Evolutionary conservation across 2,113 vertebrate species (phyloP), one percentile per base, ranked within the genome.

Genomic region (Hypomesus transpacificus): DNA sequence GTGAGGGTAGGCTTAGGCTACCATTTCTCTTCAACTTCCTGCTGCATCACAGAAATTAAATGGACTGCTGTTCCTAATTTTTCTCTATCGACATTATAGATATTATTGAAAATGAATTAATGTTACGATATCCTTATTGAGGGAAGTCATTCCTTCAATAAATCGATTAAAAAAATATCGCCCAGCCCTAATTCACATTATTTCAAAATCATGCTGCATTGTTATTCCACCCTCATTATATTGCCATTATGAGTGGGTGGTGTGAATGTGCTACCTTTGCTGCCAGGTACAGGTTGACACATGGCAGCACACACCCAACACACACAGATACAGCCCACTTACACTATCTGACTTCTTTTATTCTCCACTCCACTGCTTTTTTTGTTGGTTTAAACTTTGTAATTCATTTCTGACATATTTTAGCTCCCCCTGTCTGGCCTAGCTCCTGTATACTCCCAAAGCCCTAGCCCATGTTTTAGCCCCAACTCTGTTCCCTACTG

Each of bases 251-350:
- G 57, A 73, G 68, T 74, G 6, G 75, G 68, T 76, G 51, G 72
- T 68, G 80, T 85, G 79, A 83, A 79, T 69, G 75, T 60, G 82
- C 71, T 71, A 74, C 61, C 52, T 66, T 18, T 69, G 52, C 68
- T 58, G 39, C 82, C 84, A 81, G 80, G 87, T 86, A 84, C 77
- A 4, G 63, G 64, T 74, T 80, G 76, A 78, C 67, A 84, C 82
- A 75, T 20, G 20, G 26, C 66, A 34, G 70, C 73, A 81, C 31
- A 66, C 63, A 34, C 63, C 28, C 63, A 24, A 69, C 56, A 69
- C 53, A 59, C 28, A 8, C 16, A 69, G 13, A 21, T 50, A 22
- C 69, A 56, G 75, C 68, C 4, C 1, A 52, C 75, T 71, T 71
- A 46, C 61, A 74, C 68, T 63, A 56, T 68, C 75, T 28, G 50